Evolutionary conservation across 2,113 vertebrate species (phyloP), one percentile per base, ranked within the genome.

Genomic region (Panurus biarmicus): DNA sequence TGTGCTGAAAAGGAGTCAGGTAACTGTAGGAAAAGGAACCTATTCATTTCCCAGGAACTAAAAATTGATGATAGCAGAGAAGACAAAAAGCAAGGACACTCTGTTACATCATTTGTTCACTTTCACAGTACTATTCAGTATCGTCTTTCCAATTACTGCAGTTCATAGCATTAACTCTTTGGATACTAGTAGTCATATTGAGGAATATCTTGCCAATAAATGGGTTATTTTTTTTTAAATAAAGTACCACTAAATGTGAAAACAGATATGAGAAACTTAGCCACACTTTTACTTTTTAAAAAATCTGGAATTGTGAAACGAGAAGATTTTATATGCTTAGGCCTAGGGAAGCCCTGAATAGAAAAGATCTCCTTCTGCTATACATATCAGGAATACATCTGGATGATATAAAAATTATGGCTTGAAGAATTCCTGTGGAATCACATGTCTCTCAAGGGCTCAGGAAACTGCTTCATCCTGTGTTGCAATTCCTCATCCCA

Each of bases 21-120:
- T 90, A 94, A 69, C 88, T 71, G 58, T 35, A 94, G 67, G 48
- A 90, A 91, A 95, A 95, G 26, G 11, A 75, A 88, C 82, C 85
- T 85, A 87, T 89, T 94, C 53, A 84, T 84, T 94, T 95, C 53
- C 48, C 9, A 61, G 69, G 60, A 94, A 94, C 10, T 1, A 95
- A 94, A 94, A 97, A 94, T 15, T 93, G 85, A 93, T 95, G 69
- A 95, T 45, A 62, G 79, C 61, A 78, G 83, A 80, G 71, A 89
- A 79, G 11, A 85, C n/a, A 91, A 91, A 96, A 90, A 91, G 60
- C 72, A 93, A 96, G 85, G 91, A 92, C 93, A 93, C 17, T 48
- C 66, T 78, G 65, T 58, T 91, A 92, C 36, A 90, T 74, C 82
- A 60, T 58, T 91, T 91, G 87, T 83, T 95, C 82, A 67, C 72